Percentiles rank a stretch among this genome's conserved stretches.
Conservation (phyloP, 2,797 vertebrate species). For the Takifugu ocellatus region DNA sequence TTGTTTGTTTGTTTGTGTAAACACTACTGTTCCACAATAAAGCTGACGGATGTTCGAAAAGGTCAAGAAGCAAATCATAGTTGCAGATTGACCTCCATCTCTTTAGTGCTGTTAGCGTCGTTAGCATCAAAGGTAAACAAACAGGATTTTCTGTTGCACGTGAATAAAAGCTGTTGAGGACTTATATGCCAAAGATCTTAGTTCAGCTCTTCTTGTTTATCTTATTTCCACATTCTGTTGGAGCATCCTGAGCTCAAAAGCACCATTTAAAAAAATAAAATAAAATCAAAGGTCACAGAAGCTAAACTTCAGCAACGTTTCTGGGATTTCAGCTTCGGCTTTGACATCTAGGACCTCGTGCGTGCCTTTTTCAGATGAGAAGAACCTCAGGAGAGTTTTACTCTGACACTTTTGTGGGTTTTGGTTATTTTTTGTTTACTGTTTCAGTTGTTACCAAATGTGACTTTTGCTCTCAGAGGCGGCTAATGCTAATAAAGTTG, state of each 20-base stretch:
- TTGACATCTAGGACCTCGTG: slow-evolving; percentile 3
- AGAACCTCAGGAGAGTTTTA: slow-evolving; percentile 27
- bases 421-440: slow-evolving; percentile 48
- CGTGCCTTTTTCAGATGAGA: slow-evolving; percentile 32
- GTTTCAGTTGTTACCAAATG: slow-evolving; percentile 76
- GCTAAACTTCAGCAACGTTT: background rate
- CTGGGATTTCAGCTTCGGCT: background rate
- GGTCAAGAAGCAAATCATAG: no score
- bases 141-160: no score
- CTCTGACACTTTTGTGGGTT: slow-evolving; percentile 50
- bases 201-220: background rate
- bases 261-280: background rate
- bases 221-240: background rate
- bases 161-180: no score
- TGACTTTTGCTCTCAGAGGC: slow-evolving; percentile 61
- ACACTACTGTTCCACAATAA: no score
- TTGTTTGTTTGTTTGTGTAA: background rate
- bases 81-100: no score
- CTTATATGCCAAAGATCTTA: slow-evolving; percentile 40
- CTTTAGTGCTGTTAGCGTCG: no score
- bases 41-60: no score
- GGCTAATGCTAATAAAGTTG: slow-evolving; percentile 82
- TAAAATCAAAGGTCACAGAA: background rate
- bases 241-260: slow-evolving; percentile 1
- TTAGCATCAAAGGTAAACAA: no score